Percentiles rank a stretch among this genome's conserved stretches.
Evolutionary conservation across 2,888 invertebrate species (phyloP).

Genomic region (Heliconius ethilla): DNA sequence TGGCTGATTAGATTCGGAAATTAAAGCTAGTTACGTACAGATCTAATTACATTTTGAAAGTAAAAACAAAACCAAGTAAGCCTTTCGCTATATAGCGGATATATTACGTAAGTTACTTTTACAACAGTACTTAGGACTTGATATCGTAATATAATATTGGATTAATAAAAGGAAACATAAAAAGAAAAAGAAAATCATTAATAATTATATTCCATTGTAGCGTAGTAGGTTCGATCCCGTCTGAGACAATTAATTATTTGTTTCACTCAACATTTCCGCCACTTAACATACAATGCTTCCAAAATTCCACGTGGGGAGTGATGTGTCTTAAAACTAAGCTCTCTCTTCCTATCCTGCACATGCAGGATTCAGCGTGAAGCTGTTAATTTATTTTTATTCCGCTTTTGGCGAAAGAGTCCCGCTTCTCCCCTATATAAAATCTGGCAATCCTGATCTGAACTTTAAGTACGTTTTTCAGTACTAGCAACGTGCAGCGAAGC

Average conservation of each 20-base stretch:
- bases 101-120: slow-evolving; percentile 26
- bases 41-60: slow-evolving; percentile 37
- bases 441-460: too few relatives aligned
- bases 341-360: background rate
- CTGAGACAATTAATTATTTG: too few relatives aligned
- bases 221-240: too few relatives aligned
- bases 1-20: slow-evolving; percentile 8
- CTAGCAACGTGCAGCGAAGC: background rate
- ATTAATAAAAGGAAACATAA: too few relatives aligned
- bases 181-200: too few relatives aligned
- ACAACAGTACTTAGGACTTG: slow-evolving; percentile 10
- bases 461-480: background rate
- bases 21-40: slow-evolving; percentile 31
- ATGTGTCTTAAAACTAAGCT: background rate
- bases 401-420: too few relatives aligned
- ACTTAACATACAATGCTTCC: too few relatives aligned
- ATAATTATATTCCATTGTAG: background rate
- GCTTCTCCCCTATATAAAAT: too few relatives aligned
- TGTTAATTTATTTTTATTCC: too few relatives aligned
- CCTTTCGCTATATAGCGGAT: slow-evolving; percentile 29
- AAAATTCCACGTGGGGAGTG: background rate
- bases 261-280: too few relatives aligned
- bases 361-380: too few relatives aligned
- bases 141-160: background rate
- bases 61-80: slow-evolving; percentile 33